Conservation (phyloP, 2,113 vertebrate genomes). For the Trochalopteron elliotii region DNA sequence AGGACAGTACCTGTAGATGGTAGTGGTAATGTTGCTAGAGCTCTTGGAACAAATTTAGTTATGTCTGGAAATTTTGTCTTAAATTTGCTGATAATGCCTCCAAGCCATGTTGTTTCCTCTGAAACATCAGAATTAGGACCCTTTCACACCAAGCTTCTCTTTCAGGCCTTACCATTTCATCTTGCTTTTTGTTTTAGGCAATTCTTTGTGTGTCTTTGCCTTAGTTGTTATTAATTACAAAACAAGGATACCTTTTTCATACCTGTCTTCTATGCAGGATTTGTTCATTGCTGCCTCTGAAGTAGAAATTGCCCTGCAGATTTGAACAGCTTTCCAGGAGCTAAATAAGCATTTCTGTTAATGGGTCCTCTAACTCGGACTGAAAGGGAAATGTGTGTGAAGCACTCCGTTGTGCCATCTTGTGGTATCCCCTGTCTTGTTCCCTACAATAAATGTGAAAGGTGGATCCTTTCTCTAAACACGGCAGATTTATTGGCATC, state of each 20-base stretch:
- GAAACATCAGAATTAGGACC: background rate
- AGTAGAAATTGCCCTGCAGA: background rate
- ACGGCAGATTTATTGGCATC: background rate
- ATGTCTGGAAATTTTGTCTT: background rate
- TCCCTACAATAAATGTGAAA: background rate
- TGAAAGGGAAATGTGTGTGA: background rate
- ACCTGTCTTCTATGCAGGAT: background rate
- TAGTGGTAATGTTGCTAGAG: background rate
- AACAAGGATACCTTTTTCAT: background rate
- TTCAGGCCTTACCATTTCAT: background rate
- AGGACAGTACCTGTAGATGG: background rate
- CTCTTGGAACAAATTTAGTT: background rate
- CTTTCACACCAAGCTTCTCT: background rate
- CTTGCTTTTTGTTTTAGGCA: background rate
- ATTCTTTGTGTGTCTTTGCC: background rate
- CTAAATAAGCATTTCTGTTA: background rate
- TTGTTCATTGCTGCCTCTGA: background rate
- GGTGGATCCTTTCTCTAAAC: background rate
- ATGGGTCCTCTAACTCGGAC: background rate
- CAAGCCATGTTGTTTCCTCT: background rate
- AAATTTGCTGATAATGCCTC: background rate
- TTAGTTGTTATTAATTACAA: background rate
- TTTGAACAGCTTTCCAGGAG: background rate
- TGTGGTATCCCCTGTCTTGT: background rate
- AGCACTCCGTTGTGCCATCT: slow-evolving; percentile 19